Conservation (phyloP, 2,888 invertebrate genomes). For the Eristalis tenax region DNA sequence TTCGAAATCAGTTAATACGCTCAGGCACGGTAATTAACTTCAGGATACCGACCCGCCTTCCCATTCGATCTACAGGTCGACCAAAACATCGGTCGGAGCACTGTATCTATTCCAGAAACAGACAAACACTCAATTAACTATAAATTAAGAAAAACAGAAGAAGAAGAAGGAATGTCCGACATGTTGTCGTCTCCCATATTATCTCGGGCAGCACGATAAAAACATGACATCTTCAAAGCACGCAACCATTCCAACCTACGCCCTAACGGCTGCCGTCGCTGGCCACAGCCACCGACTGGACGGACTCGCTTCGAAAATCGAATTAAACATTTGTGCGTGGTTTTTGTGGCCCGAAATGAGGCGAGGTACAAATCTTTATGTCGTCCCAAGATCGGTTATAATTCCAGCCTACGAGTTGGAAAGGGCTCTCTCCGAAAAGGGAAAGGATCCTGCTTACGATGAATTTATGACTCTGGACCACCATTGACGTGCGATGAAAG, state of each 20-base stretch:
- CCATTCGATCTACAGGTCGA: background rate
- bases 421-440: slow-evolving; percentile 12
- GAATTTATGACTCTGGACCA: slow-evolving; percentile 71
- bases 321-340: slow-evolving; percentile 40
- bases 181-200: slow-evolving; percentile 61
- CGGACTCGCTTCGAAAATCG: slow-evolving; percentile 24
- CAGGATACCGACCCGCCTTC: background rate
- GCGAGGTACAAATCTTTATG: slow-evolving; percentile 38
- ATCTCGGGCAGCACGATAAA: slow-evolving; percentile 64
- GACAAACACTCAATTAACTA: slow-evolving; percentile 57
- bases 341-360: slow-evolving; percentile 43
- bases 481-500: slow-evolving; percentile 67
- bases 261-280: background rate
- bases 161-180: slow-evolving; percentile 62
- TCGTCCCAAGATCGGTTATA: slow-evolving; percentile 33
- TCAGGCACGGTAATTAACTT: slow-evolving; percentile 35
- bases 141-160: slow-evolving; percentile 53
- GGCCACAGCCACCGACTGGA: background rate
- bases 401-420: slow-evolving; percentile 40
- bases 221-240: slow-evolving; percentile 58
- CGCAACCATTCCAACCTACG: slow-evolving; percentile 59
- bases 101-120: slow-evolving; percentile 37
- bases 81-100: slow-evolving; percentile 13
- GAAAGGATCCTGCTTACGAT: slow-evolving; percentile 56
- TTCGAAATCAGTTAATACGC: slow-evolving; percentile 43